A percentile compares a stretch with the other conserved stretches of the same genome.
These are phyloP conservation scores for Conus betulinus DNA, from an alignment of 1,140 invertebrate genomes.

Conservation along the genomic window DNA sequence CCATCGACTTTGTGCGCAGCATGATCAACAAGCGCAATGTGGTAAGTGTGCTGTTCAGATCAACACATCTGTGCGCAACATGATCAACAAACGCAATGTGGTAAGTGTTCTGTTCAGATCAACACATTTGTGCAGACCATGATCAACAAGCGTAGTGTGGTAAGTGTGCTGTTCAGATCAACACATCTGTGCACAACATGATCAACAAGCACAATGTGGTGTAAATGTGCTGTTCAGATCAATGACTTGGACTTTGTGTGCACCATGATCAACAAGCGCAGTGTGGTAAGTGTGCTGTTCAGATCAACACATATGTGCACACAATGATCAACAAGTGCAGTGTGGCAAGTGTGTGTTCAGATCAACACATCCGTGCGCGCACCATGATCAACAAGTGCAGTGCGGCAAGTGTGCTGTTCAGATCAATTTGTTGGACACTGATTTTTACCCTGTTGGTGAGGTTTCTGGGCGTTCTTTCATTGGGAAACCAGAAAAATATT, in stretches of 20 bases:
- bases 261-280: slow-evolving; percentile 48
- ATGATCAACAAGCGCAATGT: slow-evolving; percentile 55
- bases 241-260: too few relatives aligned
- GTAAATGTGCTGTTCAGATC: slow-evolving; percentile 39
- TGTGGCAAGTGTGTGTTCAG: slow-evolving; percentile 45
- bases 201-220: slow-evolving; percentile 58
- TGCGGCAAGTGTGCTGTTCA: slow-evolving; percentile 45
- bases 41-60: slow-evolving; percentile 41
- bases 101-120: slow-evolving; percentile 39
- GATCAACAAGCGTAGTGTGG: slow-evolving; percentile 56
- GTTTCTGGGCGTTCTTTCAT: too few relatives aligned
- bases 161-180: slow-evolving; percentile 35
- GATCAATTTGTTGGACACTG: too few relatives aligned
- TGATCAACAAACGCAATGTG: slow-evolving; percentile 55
- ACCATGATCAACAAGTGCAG: slow-evolving; percentile 50
- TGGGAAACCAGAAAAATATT: too few relatives aligned
- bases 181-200: slow-evolving; percentile 33
- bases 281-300: slow-evolving; percentile 47
- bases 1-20: slow-evolving; percentile 45
- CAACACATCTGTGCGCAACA: slow-evolving; percentile 31
- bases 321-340: slow-evolving; percentile 55
- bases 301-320: slow-evolving; percentile 10
- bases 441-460: too few relatives aligned
- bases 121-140: too few relatives aligned
- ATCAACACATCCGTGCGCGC: too few relatives aligned